phyloP scores from a whole-genome alignment of 2,113 vertebrate species.

The Dasyprocta punctata region DNA sequence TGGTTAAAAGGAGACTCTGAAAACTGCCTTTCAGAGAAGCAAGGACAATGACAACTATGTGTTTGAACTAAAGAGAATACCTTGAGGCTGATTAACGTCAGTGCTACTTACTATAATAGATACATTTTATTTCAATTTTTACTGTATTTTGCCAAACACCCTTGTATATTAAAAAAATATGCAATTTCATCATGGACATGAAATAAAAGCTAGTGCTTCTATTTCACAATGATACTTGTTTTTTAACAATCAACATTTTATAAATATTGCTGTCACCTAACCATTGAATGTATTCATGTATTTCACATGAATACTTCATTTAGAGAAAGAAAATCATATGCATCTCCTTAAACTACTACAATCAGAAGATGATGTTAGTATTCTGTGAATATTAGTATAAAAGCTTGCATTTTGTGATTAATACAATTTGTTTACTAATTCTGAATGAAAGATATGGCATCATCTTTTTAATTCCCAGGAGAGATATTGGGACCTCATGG shows the following conservation, averaged over 20 bases:
- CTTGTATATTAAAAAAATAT: background rate
- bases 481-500: conserved; percentile 6
- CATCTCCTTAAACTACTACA: background rate
- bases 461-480: background rate
- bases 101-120: too few species aligned
- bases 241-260: background rate
- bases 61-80: too few species aligned
- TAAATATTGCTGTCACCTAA: background rate
- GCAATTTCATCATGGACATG: background rate
- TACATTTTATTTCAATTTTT: too few species aligned
- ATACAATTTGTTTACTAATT: background rate
- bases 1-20: too few species aligned
- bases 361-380: background rate
- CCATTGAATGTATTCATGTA: background rate
- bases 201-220: background rate
- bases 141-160: background rate
- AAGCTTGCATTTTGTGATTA: background rate
- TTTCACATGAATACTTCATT: background rate
- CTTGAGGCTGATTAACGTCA: too few species aligned
- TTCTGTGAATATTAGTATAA: background rate
- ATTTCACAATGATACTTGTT: background rate
- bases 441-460: rapidly evolving
- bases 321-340: background rate
- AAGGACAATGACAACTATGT: too few species aligned
- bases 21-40: too few species aligned